Percentiles rank a stretch among this genome's conserved stretches.
Conservation (phyloP, 1,140 invertebrate genomes). For the Sitophilus oryzae region DNA sequence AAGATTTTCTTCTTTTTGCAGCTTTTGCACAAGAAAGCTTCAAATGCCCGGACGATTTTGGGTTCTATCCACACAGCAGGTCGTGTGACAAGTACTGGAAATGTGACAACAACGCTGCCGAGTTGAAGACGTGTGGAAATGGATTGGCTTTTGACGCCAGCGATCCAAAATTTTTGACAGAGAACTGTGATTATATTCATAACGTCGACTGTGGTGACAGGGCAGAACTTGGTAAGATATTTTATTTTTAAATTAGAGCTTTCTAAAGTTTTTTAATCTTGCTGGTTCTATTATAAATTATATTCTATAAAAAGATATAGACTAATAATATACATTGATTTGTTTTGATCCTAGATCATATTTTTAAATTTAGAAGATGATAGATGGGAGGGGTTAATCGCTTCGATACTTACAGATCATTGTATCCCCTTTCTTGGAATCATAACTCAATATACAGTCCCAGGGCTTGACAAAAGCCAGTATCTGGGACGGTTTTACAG, state of each 20-base stretch:
- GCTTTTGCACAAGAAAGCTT: slow-evolving; percentile 63
- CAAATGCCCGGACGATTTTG: slow-evolving; percentile 91
- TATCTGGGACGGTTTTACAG: too few relatives aligned
- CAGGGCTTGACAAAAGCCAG: too few relatives aligned
- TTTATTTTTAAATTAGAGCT: too few relatives aligned
- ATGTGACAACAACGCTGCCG: slow-evolving; percentile 82
- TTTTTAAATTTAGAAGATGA: too few relatives aligned
- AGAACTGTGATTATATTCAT: slow-evolving; percentile 93
- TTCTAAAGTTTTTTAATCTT: neutral
- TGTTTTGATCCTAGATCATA: too few relatives aligned
- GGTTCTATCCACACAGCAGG: slow-evolving; percentile 83
- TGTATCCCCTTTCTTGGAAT: too few relatives aligned
- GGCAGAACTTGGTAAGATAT: slow-evolving; percentile 72
- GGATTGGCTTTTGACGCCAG: slow-evolving; percentile 86
- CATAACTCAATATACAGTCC: too few relatives aligned
- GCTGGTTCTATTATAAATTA: neutral
- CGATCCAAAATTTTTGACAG: slow-evolving; percentile 82
- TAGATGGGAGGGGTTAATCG: too few relatives aligned
- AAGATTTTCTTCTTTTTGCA: slow-evolving; percentile 9
- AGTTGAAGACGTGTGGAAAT: slow-evolving; percentile 89
- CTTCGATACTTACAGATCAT: too few relatives aligned
- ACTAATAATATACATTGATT: too few relatives aligned
- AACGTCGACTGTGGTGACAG: slow-evolving; percentile 92
- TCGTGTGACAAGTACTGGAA: slow-evolving; percentile 96
- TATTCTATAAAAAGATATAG: neutral